Evolutionary conservation across 2,113 vertebrate genomes (phyloP).

Genomic region (Bubo blakistoni): DNA sequence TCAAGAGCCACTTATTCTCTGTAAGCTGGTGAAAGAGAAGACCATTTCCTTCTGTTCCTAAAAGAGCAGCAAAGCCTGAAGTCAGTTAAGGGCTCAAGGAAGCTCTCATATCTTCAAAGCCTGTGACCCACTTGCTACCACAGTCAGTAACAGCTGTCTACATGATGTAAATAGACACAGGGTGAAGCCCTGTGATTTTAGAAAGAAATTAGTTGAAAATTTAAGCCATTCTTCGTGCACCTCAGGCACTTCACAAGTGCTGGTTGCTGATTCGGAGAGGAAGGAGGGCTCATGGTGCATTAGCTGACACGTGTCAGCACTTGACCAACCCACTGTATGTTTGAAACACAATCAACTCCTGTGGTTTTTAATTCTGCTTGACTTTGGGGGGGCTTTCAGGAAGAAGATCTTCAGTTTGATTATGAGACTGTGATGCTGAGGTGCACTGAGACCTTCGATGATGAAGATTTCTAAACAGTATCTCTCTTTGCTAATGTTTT

Average conservation of each 20-base stretch:
- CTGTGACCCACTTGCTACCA: not conserved
- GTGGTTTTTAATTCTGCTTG: not conserved
- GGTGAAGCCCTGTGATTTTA: not conserved
- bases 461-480: constrained; percentile 73
- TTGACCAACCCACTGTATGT: not conserved
- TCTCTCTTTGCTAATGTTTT: not conserved
- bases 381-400: constrained; percentile 58
- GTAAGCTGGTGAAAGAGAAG: not conserved
- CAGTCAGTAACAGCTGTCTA: not conserved
- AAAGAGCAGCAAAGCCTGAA: not conserved
- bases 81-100: not conserved
- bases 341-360: not conserved
- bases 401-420: constrained; percentile 50
- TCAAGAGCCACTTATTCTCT: not conserved
- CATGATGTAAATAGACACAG: not conserved
- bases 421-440: constrained; percentile 73
- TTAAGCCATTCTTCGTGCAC: not conserved
- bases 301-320: not conserved
- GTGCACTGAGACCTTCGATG: constrained; percentile 83
- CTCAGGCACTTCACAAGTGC: not conserved
- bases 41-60: not conserved
- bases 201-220: not conserved
- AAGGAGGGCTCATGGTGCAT: not conserved
- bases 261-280: not conserved
- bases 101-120: not conserved